Evolutionary conservation across 2,113 vertebrate genomes (phyloP).

Genomic region (Seriola rivoliana): DNA sequence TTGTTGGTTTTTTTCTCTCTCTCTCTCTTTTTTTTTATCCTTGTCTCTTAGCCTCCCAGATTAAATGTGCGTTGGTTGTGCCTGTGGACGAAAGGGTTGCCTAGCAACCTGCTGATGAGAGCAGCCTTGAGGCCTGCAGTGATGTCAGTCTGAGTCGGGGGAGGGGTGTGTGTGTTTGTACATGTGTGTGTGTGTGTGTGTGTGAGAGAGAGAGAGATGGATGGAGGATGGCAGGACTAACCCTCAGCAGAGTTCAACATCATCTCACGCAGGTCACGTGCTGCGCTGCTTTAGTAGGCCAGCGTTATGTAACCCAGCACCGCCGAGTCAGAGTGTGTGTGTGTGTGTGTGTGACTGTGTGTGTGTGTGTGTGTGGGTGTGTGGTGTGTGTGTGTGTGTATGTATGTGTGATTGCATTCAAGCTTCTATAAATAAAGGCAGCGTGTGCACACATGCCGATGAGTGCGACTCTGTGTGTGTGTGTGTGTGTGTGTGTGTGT

Average conservation of each 20-base stretch:
- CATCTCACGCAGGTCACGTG: conserved; percentile 77
- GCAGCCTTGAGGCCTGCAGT: conserved; percentile 76
- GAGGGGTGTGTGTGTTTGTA: conserved; percentile 47
- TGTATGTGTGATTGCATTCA: conserved; percentile 1
- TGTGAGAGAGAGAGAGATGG: conserved; percentile 15
- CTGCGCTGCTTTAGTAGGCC: conserved; percentile 69
- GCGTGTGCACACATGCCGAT: conserved; percentile 23
- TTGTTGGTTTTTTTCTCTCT: conserved; percentile 44
- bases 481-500: conserved; percentile 40
- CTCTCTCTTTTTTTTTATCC: conserved; percentile 18
- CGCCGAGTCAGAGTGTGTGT: conserved; percentile 34
- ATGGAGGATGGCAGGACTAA: conserved; percentile 48
- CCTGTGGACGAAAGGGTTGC: conserved; percentile 81
- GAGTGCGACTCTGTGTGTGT: conserved; percentile 14
- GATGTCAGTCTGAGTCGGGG: conserved; percentile 75
- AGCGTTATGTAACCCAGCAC: conserved; percentile 71
- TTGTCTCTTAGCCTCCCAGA: conserved; percentile 69
- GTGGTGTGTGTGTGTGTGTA: conserved; percentile 35
- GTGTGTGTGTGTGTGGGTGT: conserved; percentile 24
- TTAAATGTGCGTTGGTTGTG: conserved; percentile 76
- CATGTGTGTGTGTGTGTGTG: conserved; percentile 23
- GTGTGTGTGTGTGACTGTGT: conserved; percentile 32
- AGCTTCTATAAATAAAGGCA: conserved; percentile 67
- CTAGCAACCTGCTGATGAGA: conserved; percentile 81
- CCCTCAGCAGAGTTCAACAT: conserved; percentile 74